These are phyloP conservation scores for Chrysotoxum bicinctum DNA, from an alignment of 2,888 invertebrate genomes.

Conservation along the genomic window DNA sequence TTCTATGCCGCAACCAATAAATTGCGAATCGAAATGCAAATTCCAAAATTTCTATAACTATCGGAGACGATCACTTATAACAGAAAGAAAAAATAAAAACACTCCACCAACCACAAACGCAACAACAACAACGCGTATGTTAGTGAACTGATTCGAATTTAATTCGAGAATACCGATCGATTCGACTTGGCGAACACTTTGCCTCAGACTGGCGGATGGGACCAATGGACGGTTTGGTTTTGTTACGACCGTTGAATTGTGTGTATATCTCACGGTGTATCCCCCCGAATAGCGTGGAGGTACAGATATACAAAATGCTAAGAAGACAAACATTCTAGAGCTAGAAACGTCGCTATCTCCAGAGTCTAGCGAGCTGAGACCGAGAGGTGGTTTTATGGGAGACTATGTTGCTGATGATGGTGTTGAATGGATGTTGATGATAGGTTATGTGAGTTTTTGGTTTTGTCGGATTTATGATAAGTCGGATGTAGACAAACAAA, in stretches of 20 bases:
- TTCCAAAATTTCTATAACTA: conserved; percentile 63
- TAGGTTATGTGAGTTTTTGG: not conserved
- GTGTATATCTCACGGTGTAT: conserved; percentile 51
- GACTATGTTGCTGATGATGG: conserved; percentile 3
- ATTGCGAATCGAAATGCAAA: conserved; percentile 66
- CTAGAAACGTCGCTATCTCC: conserved; percentile 46
- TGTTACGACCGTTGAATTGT: conserved; percentile 64
- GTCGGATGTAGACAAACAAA: conserved; percentile 60
- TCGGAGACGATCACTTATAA: conserved; percentile 5
- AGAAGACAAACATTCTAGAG: conserved; percentile 51
- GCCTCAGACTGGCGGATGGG: conserved; percentile 65
- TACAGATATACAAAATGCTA: conserved; percentile 8
- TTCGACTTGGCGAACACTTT: conserved; percentile 68
- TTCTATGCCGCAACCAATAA: conserved; percentile 27
- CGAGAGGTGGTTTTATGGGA: conserved; percentile 17
- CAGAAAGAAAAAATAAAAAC: not conserved
- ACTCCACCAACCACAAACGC: conserved; percentile 4
- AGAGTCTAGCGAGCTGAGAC: conserved; percentile 23
- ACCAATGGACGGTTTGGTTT: conserved; percentile 69
- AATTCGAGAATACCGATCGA: conserved; percentile 52
- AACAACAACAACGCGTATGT: conserved; percentile 8
- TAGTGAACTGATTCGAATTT: conserved; percentile 33
- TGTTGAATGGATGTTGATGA: conserved; percentile 23
- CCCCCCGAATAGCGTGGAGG: conserved; percentile 15
- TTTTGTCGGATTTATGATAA: conserved; percentile 33